phyloP scores from a whole-genome alignment of 2,888 invertebrate species.

The Gymnoscelis rufifasciata region DNA sequence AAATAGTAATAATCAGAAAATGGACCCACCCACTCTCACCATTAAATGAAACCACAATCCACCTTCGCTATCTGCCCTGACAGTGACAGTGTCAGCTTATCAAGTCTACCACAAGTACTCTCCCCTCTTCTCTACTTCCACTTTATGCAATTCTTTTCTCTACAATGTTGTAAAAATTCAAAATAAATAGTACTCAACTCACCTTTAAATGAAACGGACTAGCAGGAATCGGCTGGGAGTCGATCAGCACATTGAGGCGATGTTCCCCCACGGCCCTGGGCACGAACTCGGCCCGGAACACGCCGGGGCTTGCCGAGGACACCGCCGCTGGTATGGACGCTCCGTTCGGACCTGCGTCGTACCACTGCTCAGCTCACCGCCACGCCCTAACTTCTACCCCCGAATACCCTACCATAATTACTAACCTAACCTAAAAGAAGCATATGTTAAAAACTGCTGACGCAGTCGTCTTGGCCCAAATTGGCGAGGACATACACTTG shows the following conservation, averaged over 20 bases:
- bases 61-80: no score
- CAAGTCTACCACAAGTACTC: no score
- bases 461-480: no score
- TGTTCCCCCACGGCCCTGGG: conserved; percentile 95
- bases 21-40: no score
- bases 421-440: no score
- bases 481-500: no score
- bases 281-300: conserved; percentile 94
- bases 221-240: conserved; percentile 89
- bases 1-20: no score
- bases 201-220: conserved; percentile 96
- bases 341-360: conserved; percentile 90
- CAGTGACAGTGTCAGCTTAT: no score
- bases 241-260: conserved; percentile 91
- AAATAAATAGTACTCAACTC: conserved; percentile 21
- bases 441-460: no score
- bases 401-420: not conserved
- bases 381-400: conserved; percentile 50
- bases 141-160: no score
- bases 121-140: no score
- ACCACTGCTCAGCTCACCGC: conserved; percentile 64
- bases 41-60: no score
- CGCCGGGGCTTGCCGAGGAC: conserved; percentile 88
- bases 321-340: conserved; percentile 94
- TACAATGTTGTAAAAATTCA: conserved; percentile 11